Percentiles rank a stretch among this genome's conserved stretches.
These are phyloP conservation scores for Branchellion lobata DNA, from an alignment of 2,888 invertebrate genomes.

Conservation along the genomic window DNA sequence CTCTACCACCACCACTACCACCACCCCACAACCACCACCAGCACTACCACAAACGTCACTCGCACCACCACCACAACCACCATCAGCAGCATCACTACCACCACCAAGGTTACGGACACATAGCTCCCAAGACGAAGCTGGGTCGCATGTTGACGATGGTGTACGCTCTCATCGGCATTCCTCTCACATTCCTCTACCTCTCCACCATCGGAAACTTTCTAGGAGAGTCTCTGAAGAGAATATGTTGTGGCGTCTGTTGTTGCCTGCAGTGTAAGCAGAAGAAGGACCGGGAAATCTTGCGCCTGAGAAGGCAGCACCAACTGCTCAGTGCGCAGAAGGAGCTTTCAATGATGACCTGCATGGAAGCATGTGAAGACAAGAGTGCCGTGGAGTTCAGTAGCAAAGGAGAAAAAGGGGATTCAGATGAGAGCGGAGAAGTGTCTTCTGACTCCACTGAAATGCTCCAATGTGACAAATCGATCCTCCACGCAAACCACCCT, in stretches of 20 bases:
- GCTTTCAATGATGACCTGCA: constrained; percentile 1
- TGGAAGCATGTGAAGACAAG: neutral
- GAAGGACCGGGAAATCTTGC: constrained; percentile 49
- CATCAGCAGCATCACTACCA: too few species aligned
- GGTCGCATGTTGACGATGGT: constrained; percentile 54
- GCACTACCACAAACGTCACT: too few species aligned
- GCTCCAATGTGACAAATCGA: neutral
- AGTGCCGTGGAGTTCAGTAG: neutral
- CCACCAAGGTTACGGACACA: constrained; percentile 54
- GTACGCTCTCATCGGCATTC: constrained; percentile 55
- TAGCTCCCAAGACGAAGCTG: constrained; percentile 53
- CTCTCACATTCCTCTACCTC: constrained; percentile 54
- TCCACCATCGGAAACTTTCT: constrained; percentile 55
- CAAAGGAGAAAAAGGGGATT: neutral
- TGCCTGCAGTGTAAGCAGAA: constrained; percentile 52
- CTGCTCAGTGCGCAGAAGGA: constrained; percentile 24
- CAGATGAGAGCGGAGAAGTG: neutral
- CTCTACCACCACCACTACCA: too few species aligned
- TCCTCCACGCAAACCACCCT: too few species aligned
- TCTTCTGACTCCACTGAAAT: neutral
- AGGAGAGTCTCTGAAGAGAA: constrained; percentile 53
- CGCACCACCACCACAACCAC: too few species aligned
- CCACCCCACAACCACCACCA: too few species aligned
- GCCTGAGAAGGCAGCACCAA: constrained; percentile 36
- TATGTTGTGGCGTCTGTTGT: constrained; percentile 54